Evolutionary conservation across 2,888 invertebrate species (phyloP), one percentile per base, ranked within the genome.

Genomic region (Tribolium freemani): DNA sequence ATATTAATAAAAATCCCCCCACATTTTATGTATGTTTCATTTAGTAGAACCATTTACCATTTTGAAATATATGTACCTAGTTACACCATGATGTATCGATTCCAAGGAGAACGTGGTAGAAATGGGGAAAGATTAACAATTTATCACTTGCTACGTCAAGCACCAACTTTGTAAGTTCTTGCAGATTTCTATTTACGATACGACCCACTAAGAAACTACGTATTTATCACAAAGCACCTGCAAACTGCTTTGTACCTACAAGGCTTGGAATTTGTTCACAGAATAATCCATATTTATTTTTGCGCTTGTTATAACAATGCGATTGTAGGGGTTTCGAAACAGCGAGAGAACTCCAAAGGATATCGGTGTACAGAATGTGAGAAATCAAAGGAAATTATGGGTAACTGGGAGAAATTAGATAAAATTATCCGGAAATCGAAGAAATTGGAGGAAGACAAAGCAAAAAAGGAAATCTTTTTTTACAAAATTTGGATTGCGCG

Each of bases 101-200:
- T 73, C 69, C 5, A 21, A 61, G 56, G 46, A 48, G 54, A 71
- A 58, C 68, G 71, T 46, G 30, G 64, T 69, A 66, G 64, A 51
- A 75, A 75, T 68, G 74, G 63, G 76, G 74, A 74, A 74, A 74
- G 74, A 74, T 75, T 74, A 75, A 71, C 75, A 75, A 75, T 75
- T 75, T 75, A 75, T 75, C 75, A 75, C 74, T 73, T 72, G 72
- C 63, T 60, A 74, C 64, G 76, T 76, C 76, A 74, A 72, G 73
- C 75, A 67, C 63, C 67, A 72, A 72, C 70, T 75, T 72, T 69
- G 63, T 57, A 72, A 73, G 70, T 76, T 74, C 72, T 71, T 74
- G 74, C 74, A 72, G 73, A 74, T 74, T 74, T 74, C 72, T 71
- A 58, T 73, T 73, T 73, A 66, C 69, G 72, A 72, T 72, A 72